Evolutionary conservation across 2,797 vertebrate species (phyloP), one percentile per base, ranked within the genome.

Genomic region (Helarctos malayanus): DNA sequence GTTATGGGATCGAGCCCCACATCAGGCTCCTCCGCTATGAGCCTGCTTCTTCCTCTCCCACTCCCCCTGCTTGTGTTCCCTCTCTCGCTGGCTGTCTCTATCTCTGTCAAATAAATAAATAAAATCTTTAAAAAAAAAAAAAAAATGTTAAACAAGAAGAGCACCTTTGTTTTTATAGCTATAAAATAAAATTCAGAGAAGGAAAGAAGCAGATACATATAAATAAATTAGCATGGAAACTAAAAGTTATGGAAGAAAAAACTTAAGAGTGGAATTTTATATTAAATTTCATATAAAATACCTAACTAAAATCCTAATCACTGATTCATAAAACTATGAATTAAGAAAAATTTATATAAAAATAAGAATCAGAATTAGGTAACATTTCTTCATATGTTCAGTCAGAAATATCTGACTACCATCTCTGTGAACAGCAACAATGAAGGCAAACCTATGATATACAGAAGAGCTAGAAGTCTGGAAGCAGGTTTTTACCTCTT

Each of bases 401-500:
- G 5, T 87, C 16, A 91, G 83, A 92, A 90, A 68, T 29, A 93
- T 35, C 29, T 61, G 65, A 82, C 84, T 57, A 19, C 3, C n/a
- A 79, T 23, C 9, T 83, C 23, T 56, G 27, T 47, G 15, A 90
- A 75, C 0, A 90, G 32, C 23, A 73, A 69, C 12, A 38, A 95
- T 0, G 52, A 11, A 35, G 91, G 78, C 19, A 85, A 83, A 85
- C 1, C 8, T 68, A 45, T 29, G 52, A 69, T 13, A 81, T 18
- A 63, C 0, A 49, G 32, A 93, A 81, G 38, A 13, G 38, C n/a
- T 41, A 19, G 16, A 47, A 75, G 73, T 88, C 21, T 78, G 13
- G 25, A 89, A n/a, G 73, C 13, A 93, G n/a, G 56, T 25, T 65
- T 98, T 99, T 99, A 99, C 99, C 99, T 99, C 99, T 98, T 99